Evolutionary conservation across 2,797 vertebrate species (phyloP).

Genomic region (Sternotherus odoratus): DNA sequence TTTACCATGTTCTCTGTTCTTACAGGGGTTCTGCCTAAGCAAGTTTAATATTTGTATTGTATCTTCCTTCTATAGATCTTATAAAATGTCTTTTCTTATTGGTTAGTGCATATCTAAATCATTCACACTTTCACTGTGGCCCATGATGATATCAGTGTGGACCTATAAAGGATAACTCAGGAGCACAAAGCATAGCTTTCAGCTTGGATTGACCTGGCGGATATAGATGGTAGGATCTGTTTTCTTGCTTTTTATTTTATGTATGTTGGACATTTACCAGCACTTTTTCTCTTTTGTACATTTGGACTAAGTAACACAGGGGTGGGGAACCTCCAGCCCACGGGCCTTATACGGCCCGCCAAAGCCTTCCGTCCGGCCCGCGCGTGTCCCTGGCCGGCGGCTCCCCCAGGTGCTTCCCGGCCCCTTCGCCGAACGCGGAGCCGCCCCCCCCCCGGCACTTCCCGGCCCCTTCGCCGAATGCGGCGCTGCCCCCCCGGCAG

Average conservation of each 20-base stretch:
- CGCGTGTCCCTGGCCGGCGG: too few species aligned
- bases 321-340: too few species aligned
- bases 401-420: too few species aligned
- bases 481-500: too few species aligned
- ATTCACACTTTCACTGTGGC: neutral
- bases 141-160: neutral
- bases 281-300: neutral
- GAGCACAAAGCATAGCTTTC: neutral
- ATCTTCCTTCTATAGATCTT: neutral
- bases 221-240: neutral
- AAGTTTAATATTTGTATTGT: neutral
- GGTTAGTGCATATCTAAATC: neutral
- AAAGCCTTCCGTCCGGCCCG: too few species aligned
- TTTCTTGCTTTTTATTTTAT: slow-evolving; percentile 1
- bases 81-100: neutral
- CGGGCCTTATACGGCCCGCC: too few species aligned
- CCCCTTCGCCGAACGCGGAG: too few species aligned
- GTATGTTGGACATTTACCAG: neutral
- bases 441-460: too few species aligned
- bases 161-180: neutral
- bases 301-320: neutral
- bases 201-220: neutral
- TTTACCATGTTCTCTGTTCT: slow-evolving; percentile 1
- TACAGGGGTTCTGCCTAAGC: neutral
- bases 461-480: too few species aligned